A percentile compares a stretch with the other conserved stretches of the same genome.
Evolutionary conservation across 2,113 vertebrate genomes (phyloP).

Genomic region (Holacanthus passer): DNA sequence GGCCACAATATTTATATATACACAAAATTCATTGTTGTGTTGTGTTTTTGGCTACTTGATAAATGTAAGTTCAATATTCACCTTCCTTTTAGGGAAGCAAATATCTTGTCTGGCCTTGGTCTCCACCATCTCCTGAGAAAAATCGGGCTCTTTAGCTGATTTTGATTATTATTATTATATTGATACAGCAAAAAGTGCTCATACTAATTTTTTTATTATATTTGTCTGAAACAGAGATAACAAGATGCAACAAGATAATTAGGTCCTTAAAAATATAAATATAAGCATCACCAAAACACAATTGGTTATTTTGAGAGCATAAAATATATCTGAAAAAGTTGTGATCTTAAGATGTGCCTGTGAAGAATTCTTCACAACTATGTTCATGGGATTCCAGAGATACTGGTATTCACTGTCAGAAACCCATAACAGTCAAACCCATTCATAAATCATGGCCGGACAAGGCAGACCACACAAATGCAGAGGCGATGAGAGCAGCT

Average conservation of each 20-base stretch:
- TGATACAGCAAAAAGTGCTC: not conserved
- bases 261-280: not conserved
- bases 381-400: not conserved
- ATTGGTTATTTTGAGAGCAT: not conserved
- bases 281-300: not conserved
- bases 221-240: too few relatives aligned
- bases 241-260: not conserved
- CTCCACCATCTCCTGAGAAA: too few relatives aligned
- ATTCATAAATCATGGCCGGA: slow-evolving; percentile 60
- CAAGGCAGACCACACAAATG: slow-evolving; percentile 72
- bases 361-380: not conserved
- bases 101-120: too few relatives aligned
- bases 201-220: not conserved
- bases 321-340: not conserved
- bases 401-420: not conserved
- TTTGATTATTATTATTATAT: not conserved
- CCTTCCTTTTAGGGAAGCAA: too few relatives aligned
- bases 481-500: slow-evolving; percentile 61
- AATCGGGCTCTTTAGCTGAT: too few relatives aligned
- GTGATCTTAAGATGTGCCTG: not conserved
- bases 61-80: too few relatives aligned
- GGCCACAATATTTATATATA: too few relatives aligned
- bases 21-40: too few relatives aligned
- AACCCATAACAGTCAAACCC: slow-evolving; percentile 36
- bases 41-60: too few relatives aligned